Evolutionary conservation across 1,140 invertebrate species (phyloP).

Genomic region (Lepidostoma basale): DNA sequence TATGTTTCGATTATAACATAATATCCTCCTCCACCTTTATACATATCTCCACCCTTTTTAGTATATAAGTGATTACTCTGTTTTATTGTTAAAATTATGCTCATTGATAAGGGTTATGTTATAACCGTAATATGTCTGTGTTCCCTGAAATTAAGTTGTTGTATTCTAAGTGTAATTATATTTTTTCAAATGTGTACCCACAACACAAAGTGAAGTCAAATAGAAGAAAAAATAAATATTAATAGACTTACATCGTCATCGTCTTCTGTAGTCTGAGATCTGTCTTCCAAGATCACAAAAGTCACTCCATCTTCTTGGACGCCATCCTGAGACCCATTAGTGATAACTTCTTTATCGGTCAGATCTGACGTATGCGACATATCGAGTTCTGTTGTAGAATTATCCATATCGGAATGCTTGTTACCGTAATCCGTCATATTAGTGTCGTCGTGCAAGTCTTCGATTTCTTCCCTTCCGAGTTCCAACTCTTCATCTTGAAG

Average conservation of each 20-base stretch:
- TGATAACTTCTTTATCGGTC: slow-evolving; percentile 31
- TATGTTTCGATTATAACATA: too few species aligned
- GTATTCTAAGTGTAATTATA: too few species aligned
- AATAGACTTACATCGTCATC: slow-evolving; percentile 40
- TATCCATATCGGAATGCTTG: slow-evolving; percentile 39
- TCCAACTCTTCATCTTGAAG: slow-evolving; percentile 19
- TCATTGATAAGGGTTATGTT: too few species aligned
- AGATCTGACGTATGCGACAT: slow-evolving; percentile 37
- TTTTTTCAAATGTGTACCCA: too few species aligned
- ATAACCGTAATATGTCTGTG: too few species aligned
- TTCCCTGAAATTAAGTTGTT: too few species aligned
- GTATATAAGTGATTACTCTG: too few species aligned
- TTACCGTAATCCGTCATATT: slow-evolving; percentile 31
- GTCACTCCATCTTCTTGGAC: slow-evolving; percentile 18
- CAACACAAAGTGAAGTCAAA: not conserved
- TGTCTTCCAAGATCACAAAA: slow-evolving; percentile 36
- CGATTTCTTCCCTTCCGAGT: slow-evolving; percentile 12
- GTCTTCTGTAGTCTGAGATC: slow-evolving; percentile 25
- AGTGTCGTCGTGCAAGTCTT: slow-evolving; percentile 29
- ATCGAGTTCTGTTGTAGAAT: slow-evolving; percentile 38
- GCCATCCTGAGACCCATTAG: slow-evolving; percentile 30
- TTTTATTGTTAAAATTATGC: too few species aligned
- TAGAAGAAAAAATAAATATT: not conserved
- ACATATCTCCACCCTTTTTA: too few species aligned
- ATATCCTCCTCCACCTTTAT: too few species aligned